Evolutionary conservation across 2,113 vertebrate species (phyloP).

Genomic region (Gambusia holbrooki): DNA sequence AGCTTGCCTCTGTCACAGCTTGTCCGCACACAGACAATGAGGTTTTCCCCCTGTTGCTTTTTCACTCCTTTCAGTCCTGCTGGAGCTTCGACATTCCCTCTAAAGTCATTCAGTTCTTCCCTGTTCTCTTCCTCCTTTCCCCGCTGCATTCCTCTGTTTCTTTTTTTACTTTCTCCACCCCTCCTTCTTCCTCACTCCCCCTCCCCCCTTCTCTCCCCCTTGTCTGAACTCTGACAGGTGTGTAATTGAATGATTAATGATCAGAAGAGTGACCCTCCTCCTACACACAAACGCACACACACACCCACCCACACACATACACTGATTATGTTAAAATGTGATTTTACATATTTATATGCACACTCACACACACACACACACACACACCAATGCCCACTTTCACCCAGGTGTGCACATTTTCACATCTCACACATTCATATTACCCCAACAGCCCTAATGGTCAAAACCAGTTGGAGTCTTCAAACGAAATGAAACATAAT

Average conservation of each 20-base stretch:
- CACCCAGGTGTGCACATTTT: conserved; percentile 27
- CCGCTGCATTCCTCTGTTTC: conserved; percentile 44
- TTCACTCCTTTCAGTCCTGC: conserved; percentile 8
- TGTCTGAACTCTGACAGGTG: conserved; percentile 85
- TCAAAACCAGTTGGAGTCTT: conserved; percentile 49
- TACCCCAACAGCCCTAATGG: conserved; percentile 35
- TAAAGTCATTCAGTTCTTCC: conserved; percentile 37
- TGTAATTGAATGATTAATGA: conserved; percentile 89
- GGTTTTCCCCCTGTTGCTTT: conserved; percentile 42
- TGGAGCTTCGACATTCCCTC: conserved; percentile 27
- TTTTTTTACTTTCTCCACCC: conserved; percentile 27
- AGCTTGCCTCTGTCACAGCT: conserved; percentile 59
- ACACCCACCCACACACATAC: conserved; percentile 23
- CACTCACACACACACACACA: conserved; percentile 1
- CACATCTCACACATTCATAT: conserved; percentile 46
- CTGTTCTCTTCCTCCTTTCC: conserved; percentile 28
- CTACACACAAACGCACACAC: conserved; percentile 5
- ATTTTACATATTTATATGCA: conserved; percentile 33
- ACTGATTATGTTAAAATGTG: conserved; percentile 11
- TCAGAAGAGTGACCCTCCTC: conserved; percentile 46
- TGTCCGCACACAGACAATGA: conserved; percentile 52
- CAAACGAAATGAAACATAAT: conserved; percentile 47
- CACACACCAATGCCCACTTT: conserved; percentile 3
- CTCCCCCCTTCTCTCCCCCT: conserved; percentile 53
- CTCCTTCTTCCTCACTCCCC: background rate